These are phyloP conservation scores for Malthinus seriepunctatus DNA, from an alignment of 2,888 invertebrate genomes.

Conservation along the genomic window DNA sequence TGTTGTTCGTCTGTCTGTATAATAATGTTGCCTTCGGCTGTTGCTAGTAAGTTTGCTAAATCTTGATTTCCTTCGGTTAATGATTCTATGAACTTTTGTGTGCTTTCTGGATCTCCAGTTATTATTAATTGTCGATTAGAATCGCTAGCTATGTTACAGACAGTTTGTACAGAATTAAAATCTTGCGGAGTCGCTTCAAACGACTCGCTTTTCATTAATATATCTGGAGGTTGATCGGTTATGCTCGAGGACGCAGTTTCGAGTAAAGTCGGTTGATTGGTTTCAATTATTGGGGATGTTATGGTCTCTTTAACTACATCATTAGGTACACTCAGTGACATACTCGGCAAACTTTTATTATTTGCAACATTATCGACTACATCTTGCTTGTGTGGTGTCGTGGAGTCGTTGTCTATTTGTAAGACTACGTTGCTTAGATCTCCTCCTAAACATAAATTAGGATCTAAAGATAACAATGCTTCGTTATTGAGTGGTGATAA, in stretches of 20 bases:
- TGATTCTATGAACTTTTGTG: slow-evolving; percentile 53
- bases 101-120: slow-evolving; percentile 52
- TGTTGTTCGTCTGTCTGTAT: slow-evolving; percentile 56
- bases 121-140: slow-evolving; percentile 51
- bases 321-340: background rate
- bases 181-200: slow-evolving; percentile 35
- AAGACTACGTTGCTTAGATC: slow-evolving; percentile 58
- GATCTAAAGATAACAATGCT: slow-evolving; percentile 62
- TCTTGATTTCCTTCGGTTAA: slow-evolving; percentile 53
- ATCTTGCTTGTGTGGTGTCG: slow-evolving; percentile 19
- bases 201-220: slow-evolving; percentile 1
- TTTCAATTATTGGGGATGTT: too few species aligned
- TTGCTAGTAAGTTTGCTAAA: slow-evolving; percentile 51
- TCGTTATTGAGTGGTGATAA: slow-evolving; percentile 74
- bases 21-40: slow-evolving; percentile 51
- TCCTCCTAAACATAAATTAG: slow-evolving; percentile 53
- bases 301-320: background rate
- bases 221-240: background rate
- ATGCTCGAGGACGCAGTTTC: background rate
- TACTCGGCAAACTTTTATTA: background rate
- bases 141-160: slow-evolving; percentile 41
- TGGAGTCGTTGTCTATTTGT: slow-evolving; percentile 57
- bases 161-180: slow-evolving; percentile 44
- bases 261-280: background rate
- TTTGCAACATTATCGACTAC: slow-evolving; percentile 2